phyloP scores from a whole-genome alignment of 1,140 invertebrate genomes.

The Melanaphis sacchari region DNA sequence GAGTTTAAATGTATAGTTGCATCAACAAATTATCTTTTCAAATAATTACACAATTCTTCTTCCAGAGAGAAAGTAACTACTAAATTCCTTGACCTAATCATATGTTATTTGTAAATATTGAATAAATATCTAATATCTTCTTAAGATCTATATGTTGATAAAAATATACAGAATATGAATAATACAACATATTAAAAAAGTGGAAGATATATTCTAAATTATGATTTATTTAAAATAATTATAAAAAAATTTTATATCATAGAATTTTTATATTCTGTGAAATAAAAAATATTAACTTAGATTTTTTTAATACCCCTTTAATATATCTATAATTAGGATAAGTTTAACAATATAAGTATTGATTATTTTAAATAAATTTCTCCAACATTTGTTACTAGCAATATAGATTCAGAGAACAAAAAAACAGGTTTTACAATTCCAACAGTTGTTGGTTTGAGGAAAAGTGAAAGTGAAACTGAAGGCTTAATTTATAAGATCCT shows the following conservation, averaged over 20 bases:
- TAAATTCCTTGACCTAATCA: slow-evolving; percentile 28
- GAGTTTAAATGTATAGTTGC: slow-evolving; percentile 28
- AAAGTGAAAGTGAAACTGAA: slow-evolving; percentile 52
- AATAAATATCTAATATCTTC: neutral
- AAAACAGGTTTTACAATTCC: slow-evolving; percentile 35
- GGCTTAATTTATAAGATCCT: slow-evolving; percentile 27
- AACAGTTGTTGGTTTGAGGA: slow-evolving; percentile 11
- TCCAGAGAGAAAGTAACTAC: slow-evolving; percentile 35
- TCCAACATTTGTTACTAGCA: neutral
- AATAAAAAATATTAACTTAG: neutral
- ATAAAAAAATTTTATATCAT: neutral
- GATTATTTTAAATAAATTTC: slow-evolving; percentile 21
- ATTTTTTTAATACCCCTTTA: neutral
- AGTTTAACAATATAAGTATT: neutral
- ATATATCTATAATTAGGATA: neutral
- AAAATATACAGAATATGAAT: neutral
- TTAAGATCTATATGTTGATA: neutral
- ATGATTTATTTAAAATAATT: neutral
- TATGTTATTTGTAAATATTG: neutral
- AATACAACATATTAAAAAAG: neutral
- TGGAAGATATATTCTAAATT: neutral
- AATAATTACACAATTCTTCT: slow-evolving; percentile 46
- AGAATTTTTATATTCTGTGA: neutral
- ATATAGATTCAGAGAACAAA: neutral
- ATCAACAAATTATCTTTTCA: slow-evolving; percentile 40